Evolutionary conservation across 1,140 invertebrate species (phyloP).

Genomic region (Pseudomyrmex flavicornis): DNA sequence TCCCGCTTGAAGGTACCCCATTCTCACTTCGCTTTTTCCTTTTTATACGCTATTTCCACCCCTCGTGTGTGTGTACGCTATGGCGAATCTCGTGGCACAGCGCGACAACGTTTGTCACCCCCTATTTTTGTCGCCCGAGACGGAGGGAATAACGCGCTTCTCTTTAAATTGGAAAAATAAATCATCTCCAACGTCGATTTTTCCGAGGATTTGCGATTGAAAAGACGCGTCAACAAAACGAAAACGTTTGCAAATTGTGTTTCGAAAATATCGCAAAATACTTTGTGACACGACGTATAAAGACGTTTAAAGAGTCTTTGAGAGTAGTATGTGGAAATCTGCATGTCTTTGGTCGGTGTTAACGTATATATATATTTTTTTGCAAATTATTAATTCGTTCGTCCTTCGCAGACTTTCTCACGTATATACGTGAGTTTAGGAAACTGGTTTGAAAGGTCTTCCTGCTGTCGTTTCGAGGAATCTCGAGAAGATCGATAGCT

Average conservation of each 20-base stretch:
- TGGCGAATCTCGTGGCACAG: constrained; percentile 66
- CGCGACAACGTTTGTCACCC: constrained; percentile 60
- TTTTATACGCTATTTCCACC: constrained; percentile 36
- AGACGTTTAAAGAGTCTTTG: constrained; percentile 1
- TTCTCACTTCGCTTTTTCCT: constrained; percentile 45
- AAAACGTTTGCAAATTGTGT: neutral
- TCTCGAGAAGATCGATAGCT: constrained; percentile 66
- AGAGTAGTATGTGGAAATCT: constrained; percentile 64
- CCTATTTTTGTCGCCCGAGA: constrained; percentile 61
- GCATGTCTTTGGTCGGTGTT: constrained; percentile 62
- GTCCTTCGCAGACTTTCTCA: constrained; percentile 65
- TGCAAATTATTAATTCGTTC: constrained; percentile 50
- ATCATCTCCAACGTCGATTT: constrained; percentile 5
- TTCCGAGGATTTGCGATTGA: neutral
- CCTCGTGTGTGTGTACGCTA: constrained; percentile 68
- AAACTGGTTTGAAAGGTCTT: constrained; percentile 71
- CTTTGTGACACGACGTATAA: constrained; percentile 7
- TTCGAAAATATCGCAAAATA: neutral
- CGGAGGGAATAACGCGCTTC: neutral
- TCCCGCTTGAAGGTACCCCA: constrained; percentile 31
- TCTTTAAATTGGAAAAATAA: constrained; percentile 29
- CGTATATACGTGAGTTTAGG: constrained; percentile 60
- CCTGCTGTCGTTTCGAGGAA: constrained; percentile 67
- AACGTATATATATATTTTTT: constrained; percentile 9
- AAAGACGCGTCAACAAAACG: neutral